Percentiles rank a stretch among this genome's conserved stretches.
phyloP scores from a whole-genome alignment of 1,140 invertebrate species.

The Araneus ventricosus region DNA sequence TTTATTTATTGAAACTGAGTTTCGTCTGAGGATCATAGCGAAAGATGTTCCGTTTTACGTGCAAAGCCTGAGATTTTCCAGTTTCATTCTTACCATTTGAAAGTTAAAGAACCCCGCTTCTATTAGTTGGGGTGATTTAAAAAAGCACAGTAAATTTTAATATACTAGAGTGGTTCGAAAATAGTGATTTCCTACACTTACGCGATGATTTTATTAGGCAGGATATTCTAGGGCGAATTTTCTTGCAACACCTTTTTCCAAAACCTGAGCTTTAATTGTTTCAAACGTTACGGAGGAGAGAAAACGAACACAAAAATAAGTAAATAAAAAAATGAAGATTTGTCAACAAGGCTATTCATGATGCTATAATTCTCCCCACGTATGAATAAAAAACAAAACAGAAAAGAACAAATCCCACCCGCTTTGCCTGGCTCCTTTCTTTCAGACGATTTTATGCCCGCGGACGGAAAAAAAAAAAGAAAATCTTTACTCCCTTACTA shows the following conservation, averaged over 20 bases:
- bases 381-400: not conserved
- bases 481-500: not conserved
- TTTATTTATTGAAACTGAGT: too few relatives aligned
- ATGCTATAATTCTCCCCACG: slow-evolving; percentile 22
- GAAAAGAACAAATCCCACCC: slow-evolving; percentile 1
- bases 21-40: too few relatives aligned
- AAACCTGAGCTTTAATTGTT: not conserved
- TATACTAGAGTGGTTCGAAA: not conserved
- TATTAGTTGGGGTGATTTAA: too few relatives aligned
- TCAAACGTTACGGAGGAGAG: not conserved
- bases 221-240: not conserved
- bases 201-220: not conserved
- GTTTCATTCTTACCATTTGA: too few relatives aligned
- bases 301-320: not conserved
- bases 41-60: too few relatives aligned
- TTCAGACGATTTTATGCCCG: not conserved
- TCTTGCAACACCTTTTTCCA: too few relatives aligned
- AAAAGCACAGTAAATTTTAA: too few relatives aligned
- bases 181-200: not conserved
- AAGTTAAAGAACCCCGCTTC: too few relatives aligned
- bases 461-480: not conserved
- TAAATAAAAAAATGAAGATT: slow-evolving; percentile 29
- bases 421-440: not conserved
- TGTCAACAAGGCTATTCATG: slow-evolving; percentile 48
- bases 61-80: too few relatives aligned